Conservation (phyloP, 2,888 invertebrate genomes). For the Siphonodentalium dalli region DNA sequence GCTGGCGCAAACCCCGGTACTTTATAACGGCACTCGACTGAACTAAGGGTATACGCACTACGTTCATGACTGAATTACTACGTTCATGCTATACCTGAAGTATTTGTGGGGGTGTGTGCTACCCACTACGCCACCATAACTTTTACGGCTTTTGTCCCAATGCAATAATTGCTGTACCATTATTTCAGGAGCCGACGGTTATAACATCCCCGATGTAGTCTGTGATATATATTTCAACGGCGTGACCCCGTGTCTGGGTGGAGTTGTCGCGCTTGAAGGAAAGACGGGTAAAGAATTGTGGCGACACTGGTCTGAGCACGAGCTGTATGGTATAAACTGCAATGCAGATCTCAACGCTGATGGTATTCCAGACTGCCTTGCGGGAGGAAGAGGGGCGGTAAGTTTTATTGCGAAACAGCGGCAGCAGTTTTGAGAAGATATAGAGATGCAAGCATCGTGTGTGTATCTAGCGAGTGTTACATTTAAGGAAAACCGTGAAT, state of each 20-base stretch:
- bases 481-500: too few relatives aligned
- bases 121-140: too few relatives aligned
- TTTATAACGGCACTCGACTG: too few relatives aligned
- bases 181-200: conserved; percentile 69
- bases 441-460: too few relatives aligned
- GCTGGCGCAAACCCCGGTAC: too few relatives aligned
- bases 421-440: too few relatives aligned
- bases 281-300: conserved; percentile 75
- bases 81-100: too few relatives aligned
- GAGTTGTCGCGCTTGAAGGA: conserved; percentile 79
- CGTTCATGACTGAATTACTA: too few relatives aligned
- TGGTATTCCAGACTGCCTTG: conserved; percentile 76
- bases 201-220: conserved; percentile 67
- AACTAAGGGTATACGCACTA: too few relatives aligned
- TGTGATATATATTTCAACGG: conserved; percentile 76
- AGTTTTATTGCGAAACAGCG: conserved; percentile 24
- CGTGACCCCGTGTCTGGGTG: conserved; percentile 75
- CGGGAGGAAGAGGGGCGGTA: conserved; percentile 78
- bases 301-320: conserved; percentile 77
- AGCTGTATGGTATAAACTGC: conserved; percentile 78
- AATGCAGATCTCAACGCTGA: conserved; percentile 76
- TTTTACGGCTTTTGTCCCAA: too few relatives aligned
- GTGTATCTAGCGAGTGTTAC: too few relatives aligned
- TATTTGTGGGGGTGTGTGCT: too few relatives aligned
- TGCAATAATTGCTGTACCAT: neutral